A percentile compares a stretch with the other conserved stretches of the same genome.
Conservation (phyloP, 2,888 invertebrate species). For the Drosophila koepferae region DNA sequence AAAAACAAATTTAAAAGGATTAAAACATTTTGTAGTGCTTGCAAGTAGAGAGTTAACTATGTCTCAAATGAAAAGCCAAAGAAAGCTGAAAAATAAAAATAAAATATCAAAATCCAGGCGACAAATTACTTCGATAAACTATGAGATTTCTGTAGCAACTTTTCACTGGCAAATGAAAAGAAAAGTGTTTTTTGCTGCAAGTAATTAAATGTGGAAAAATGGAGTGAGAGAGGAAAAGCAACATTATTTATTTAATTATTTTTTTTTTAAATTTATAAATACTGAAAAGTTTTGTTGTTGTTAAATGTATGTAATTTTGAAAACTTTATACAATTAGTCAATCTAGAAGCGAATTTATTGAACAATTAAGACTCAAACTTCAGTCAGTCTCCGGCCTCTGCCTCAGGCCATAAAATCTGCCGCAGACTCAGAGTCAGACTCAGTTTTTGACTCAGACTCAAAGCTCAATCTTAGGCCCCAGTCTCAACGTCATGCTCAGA, state of each 20-base stretch:
- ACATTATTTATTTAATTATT: not conserved
- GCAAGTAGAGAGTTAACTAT: constrained; percentile 32
- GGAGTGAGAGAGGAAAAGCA: not conserved
- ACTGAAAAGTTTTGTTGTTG: no score
- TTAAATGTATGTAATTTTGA: no score
- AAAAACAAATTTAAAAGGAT: constrained; percentile 76
- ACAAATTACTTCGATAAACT: constrained; percentile 46
- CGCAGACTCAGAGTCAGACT: no score
- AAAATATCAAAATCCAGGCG: constrained; percentile 7
- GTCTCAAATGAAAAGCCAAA: constrained; percentile 5
- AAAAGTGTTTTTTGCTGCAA: not conserved
- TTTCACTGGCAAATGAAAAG: not conserved
- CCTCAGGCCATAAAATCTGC: no score
- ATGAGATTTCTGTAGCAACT: constrained; percentile 19
- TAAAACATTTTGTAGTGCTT: constrained; percentile 56
- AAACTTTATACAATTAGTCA: no score
- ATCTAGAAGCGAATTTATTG: no score
- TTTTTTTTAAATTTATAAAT: no score
- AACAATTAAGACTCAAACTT: no score
- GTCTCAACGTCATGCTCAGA: no score
- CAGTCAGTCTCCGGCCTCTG: no score
- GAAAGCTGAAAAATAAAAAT: not conserved
- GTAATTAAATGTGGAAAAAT: not conserved
- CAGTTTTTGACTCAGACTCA: no score
- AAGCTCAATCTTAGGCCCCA: no score